These are phyloP conservation scores for Amphiprion ocellaris DNA, from an alignment of 2,113 vertebrate species.

Conservation along the genomic window DNA sequence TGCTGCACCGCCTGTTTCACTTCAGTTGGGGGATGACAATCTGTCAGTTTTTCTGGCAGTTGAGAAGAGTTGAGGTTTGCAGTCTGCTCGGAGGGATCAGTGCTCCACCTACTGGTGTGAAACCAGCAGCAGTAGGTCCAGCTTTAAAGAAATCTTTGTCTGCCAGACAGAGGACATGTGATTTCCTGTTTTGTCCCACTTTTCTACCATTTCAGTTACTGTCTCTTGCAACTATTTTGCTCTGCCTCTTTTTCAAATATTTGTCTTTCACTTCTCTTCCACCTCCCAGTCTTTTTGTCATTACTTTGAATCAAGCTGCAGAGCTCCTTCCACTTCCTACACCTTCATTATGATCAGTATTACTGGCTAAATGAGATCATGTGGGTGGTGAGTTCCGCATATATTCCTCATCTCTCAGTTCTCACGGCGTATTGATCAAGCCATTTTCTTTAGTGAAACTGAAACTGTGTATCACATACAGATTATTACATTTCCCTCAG, in stretches of 20 bases:
- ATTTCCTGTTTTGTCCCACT: background rate
- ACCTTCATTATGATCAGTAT: slow-evolving; percentile 25
- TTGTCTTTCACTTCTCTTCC: background rate
- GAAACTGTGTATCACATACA: background rate
- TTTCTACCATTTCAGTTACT: background rate
- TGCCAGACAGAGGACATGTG: background rate
- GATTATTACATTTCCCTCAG: background rate
- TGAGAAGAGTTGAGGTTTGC: background rate
- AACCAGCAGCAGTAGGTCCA: background rate
- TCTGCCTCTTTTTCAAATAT: background rate
- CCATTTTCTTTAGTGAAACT: background rate
- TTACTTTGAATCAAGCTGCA: background rate
- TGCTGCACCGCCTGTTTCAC: background rate
- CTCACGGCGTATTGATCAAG: background rate
- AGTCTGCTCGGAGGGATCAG: background rate
- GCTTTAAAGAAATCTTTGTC: too few species aligned
- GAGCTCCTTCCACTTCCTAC: slow-evolving; percentile 22
- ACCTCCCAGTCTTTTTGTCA: background rate
- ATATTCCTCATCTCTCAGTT: slow-evolving; percentile 4
- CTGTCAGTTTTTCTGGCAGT: background rate
- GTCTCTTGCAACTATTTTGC: background rate
- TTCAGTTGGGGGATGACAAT: background rate
- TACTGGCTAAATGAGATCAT: slow-evolving; percentile 15
- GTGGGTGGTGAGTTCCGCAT: slow-evolving; percentile 21
- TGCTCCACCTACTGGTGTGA: slow-evolving; percentile 17